Conservation (phyloP, 2,113 vertebrate genomes). For the Papio anubis region DNA sequence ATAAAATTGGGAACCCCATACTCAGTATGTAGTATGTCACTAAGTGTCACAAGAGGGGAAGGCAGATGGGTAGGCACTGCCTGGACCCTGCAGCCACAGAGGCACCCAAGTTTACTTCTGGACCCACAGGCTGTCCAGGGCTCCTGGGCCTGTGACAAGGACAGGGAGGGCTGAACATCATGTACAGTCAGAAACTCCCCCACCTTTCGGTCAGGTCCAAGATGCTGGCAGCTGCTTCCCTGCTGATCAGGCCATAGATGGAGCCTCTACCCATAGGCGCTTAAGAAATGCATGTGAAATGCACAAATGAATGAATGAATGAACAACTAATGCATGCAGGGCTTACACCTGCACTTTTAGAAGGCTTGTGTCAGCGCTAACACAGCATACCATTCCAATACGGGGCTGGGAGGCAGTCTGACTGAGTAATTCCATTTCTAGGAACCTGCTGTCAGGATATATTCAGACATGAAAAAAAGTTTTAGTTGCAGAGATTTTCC, state of each 20-base stretch:
- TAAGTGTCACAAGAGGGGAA: background rate
- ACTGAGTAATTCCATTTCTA: background rate
- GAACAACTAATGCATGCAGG: background rate
- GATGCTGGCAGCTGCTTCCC: background rate
- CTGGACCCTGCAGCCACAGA: background rate
- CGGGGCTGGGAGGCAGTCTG: background rate
- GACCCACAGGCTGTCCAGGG: accelerated
- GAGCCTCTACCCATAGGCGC: background rate
- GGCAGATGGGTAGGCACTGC: background rate
- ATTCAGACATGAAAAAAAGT: background rate
- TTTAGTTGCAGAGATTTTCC: background rate
- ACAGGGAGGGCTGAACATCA: accelerated
- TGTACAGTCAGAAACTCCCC: background rate
- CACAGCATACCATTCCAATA: background rate
- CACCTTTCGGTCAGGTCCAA: background rate
- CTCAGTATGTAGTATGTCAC: accelerated
- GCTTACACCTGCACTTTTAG: background rate
- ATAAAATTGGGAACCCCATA: too few relatives aligned
- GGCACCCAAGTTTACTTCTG: background rate
- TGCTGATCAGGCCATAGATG: background rate
- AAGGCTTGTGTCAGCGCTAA: background rate
- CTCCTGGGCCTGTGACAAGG: background rate
- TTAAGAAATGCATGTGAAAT: background rate
- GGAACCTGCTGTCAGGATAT: background rate
- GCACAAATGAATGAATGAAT: background rate